A percentile compares a stretch with the other conserved stretches of the same genome.
These are phyloP conservation scores for Vireo griseus DNA, from an alignment of 2,797 vertebrate genomes.

Conservation along the genomic window DNA sequence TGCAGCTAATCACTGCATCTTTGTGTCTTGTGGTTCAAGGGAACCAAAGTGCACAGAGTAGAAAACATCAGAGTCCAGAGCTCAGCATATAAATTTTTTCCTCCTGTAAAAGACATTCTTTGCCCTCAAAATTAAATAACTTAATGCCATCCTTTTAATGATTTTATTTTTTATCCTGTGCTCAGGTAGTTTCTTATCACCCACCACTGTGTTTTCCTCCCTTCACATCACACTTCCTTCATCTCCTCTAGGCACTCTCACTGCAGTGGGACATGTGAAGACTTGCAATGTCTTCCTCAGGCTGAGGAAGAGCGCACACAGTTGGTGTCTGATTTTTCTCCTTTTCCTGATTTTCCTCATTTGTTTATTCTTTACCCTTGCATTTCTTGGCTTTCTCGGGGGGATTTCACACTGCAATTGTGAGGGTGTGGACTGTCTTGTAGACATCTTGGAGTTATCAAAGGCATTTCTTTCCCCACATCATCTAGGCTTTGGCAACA, in stretches of 20 bases:
- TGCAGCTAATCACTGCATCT: slow-evolving; percentile 70
- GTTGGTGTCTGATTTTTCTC: neutral
- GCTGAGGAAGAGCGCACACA: neutral
- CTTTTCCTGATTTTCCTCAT: neutral
- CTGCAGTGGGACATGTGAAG: neutral
- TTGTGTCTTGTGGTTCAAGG: slow-evolving; percentile 48
- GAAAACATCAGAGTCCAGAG: neutral
- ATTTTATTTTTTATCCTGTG: neutral
- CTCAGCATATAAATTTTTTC: neutral
- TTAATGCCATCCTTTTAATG: neutral
- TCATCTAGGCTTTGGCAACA: neutral
- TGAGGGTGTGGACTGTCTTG: neutral
- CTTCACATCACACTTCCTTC: neutral
- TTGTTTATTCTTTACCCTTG: neutral
- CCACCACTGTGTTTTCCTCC: neutral
- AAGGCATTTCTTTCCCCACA: neutral
- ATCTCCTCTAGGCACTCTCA: neutral
- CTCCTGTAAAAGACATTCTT: neutral
- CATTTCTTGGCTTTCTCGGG: neutral
- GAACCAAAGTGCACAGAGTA: slow-evolving; percentile 38
- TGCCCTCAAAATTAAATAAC: neutral
- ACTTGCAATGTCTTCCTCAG: neutral
- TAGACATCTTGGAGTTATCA: neutral
- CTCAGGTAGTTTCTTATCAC: neutral
- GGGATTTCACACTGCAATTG: neutral